These are phyloP conservation scores for Daktulosphaira vitifoliae DNA, from an alignment of 1,140 invertebrate species.

Conservation along the genomic window DNA sequence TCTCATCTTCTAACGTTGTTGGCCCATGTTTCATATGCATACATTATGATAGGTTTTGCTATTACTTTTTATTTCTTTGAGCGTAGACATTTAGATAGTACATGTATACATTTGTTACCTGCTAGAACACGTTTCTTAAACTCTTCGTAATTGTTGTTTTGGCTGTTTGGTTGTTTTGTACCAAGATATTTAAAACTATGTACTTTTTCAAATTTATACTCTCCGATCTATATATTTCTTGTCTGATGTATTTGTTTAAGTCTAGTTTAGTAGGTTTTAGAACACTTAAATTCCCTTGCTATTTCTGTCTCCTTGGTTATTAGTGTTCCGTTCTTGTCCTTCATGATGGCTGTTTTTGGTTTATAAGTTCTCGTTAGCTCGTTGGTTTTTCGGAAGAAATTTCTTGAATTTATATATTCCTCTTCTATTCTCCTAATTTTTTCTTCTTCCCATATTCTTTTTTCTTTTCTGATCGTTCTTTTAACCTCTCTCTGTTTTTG, in stretches of 20 bases:
- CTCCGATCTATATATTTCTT: not conserved
- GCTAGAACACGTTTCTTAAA: not conserved
- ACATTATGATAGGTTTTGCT: not conserved
- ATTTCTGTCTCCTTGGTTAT: conserved; percentile 14
- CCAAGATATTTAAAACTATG: not conserved
- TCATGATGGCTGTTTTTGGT: conserved; percentile 2
- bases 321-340: conserved; percentile 13
- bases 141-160: not conserved
- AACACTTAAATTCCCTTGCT: conserved; percentile 2
- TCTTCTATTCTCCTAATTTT: conserved; percentile 26
- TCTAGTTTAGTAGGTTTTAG: not conserved
- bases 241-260: not conserved
- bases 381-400: conserved; percentile 4
- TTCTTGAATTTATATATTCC: conserved; percentile 13
- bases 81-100: not conserved
- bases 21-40: not conserved
- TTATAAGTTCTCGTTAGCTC: conserved; percentile 4
- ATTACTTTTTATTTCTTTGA: not conserved
- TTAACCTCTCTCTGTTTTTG: conserved; percentile 11
- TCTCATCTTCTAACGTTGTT: not conserved
- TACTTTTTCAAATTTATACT: not conserved
- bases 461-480: conserved; percentile 12
- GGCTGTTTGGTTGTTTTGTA: not conserved
- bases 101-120: not conserved
- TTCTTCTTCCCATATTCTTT: conserved; percentile 20